Conservation (phyloP, 2,888 invertebrate species). For the Clunio marinus region DNA sequence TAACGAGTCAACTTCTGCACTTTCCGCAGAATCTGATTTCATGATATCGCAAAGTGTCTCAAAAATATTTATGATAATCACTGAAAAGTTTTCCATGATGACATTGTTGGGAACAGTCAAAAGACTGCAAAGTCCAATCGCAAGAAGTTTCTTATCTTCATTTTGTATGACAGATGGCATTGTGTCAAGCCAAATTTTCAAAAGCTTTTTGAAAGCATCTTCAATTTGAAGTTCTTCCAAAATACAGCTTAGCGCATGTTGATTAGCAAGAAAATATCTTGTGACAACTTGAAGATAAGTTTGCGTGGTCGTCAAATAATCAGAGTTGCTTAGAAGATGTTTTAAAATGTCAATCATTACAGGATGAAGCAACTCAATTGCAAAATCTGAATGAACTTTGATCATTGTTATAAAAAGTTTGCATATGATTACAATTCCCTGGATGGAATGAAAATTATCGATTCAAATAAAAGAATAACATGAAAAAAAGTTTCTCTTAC, state of each 20-base stretch:
- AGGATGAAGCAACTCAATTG: constrained; percentile 67
- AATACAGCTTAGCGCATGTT: constrained; percentile 59
- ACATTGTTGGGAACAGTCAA: constrained; percentile 65
- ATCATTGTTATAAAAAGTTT: constrained; percentile 73
- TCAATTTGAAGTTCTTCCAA: constrained; percentile 56
- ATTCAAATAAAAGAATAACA: too few relatives aligned
- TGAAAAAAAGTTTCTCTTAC: too few relatives aligned
- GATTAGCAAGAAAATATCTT: constrained; percentile 68
- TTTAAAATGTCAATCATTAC: constrained; percentile 60
- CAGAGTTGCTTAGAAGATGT: constrained; percentile 64
- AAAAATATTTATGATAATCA: constrained; percentile 67
- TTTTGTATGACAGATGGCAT: constrained; percentile 73
- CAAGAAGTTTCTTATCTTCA: constrained; percentile 78
- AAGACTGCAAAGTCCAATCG: constrained; percentile 61
- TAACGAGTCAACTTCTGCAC: constrained; percentile 58
- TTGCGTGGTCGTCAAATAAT: constrained; percentile 69
- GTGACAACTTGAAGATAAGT: constrained; percentile 74
- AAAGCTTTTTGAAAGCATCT: constrained; percentile 63
- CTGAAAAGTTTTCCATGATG: constrained; percentile 67
- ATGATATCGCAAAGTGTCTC: constrained; percentile 78
- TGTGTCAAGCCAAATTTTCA: constrained; percentile 74
- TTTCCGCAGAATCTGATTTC: constrained; percentile 64
- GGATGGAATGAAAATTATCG: too few relatives aligned
- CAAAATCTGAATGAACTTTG: constrained; percentile 66
- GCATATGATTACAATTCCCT: constrained; percentile 68